These are phyloP conservation scores for Popillia japonica DNA, from an alignment of 1,140 invertebrate species.

Conservation along the genomic window DNA sequence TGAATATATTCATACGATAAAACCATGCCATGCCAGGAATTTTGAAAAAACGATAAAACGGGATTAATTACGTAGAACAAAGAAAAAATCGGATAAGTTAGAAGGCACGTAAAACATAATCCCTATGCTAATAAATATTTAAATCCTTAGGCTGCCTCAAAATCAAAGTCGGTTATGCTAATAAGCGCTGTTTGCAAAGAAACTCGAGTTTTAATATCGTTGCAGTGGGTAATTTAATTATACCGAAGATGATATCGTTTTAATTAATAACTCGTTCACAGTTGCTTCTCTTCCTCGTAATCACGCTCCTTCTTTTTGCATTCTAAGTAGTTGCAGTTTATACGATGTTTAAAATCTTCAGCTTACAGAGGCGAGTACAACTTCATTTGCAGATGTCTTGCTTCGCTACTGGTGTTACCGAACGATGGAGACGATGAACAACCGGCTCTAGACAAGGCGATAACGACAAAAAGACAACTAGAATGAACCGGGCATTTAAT, in stretches of 20 bases:
- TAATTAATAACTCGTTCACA: not conserved
- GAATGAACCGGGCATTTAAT: not conserved
- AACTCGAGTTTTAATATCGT: not conserved
- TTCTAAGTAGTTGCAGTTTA: not conserved
- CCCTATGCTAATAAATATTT: not conserved
- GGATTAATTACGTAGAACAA: not conserved
- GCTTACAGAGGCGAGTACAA: not conserved
- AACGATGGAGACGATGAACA: not conserved
- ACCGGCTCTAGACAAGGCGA: not conserved
- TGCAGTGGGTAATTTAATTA: not conserved
- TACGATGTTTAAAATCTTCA: not conserved
- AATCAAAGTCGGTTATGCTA: not conserved
- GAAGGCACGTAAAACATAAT: not conserved
- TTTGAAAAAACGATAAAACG: not conserved
- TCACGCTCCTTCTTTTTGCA: not conserved
- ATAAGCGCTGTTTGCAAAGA: not conserved
- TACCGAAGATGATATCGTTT: not conserved
- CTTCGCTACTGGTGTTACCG: not conserved
- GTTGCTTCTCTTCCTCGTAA: slow-evolving; percentile 15
- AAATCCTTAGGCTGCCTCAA: not conserved
- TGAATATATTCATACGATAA: too few relatives aligned
- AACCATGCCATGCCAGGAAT: not conserved
- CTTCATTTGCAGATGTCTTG: slow-evolving; percentile 17
- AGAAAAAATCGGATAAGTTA: not conserved
- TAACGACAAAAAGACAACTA: not conserved